Evolutionary conservation across 2,797 vertebrate genomes (phyloP), one percentile per base, ranked within the genome.

Genomic region (Hylomyscus alleni): DNA sequence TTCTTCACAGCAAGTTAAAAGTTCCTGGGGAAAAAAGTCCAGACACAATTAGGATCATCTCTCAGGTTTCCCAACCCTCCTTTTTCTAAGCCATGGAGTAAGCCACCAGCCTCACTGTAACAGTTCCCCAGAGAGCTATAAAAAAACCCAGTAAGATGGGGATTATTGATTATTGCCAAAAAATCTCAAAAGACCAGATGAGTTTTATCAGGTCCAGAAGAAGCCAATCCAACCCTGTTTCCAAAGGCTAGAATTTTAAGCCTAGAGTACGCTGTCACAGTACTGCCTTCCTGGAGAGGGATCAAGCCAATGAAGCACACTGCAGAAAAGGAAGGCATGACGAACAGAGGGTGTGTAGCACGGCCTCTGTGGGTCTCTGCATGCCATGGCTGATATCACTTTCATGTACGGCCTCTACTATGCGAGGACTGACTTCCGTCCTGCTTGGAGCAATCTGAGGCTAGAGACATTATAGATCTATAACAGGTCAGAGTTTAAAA

Each of bases 1-100:
- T 98, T 99, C 99, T 98, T 99, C 99, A 34, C 99, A 99, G 98
- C 99, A 99, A 17, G 99, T 99, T 97, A 99, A 98, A 88, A 99
- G 98, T 94, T 99, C 99, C 99, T 99, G 92, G 62, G 75, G 89
- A 50, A 85, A 97, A 97, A 95, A 94, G 84, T 96, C 77, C 93
- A 84, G 91, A 92, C 31, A 95, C 13, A 72, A 50, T 97, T 91
- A 97, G 54, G 60, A 73, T 37, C 72, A 76, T 52, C 60, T 87
- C 6, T 8, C 12, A 24, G 92, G 44, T 19, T 91, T 92, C 20
- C 72, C 93, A 40, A 40, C 44, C 47, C 77, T 87, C 69, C 84
- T 58, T 92, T 22, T 31, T 24, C 62, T 84, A 87, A 44, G n/a
- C 17, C 47, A 76, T 47, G 4, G 92, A 60, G 91, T 47, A 77